phyloP scores from a whole-genome alignment of 2,888 invertebrate species.

The Sipunculus nudus region DNA sequence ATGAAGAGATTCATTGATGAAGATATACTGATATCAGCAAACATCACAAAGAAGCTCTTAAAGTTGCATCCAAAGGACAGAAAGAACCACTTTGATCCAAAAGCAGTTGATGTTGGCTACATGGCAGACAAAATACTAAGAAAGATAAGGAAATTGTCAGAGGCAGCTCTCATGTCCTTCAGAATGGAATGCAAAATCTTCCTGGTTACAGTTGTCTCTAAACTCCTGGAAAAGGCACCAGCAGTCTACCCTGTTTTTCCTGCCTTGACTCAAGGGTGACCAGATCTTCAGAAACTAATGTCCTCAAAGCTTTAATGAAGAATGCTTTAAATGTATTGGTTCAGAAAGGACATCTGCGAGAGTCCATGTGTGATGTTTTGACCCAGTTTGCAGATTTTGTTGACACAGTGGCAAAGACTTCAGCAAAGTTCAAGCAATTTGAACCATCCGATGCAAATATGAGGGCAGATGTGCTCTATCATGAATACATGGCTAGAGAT shows the following conservation, averaged over 20 bases:
- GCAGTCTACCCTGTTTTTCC: constrained; percentile 9
- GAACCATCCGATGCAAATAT: neutral
- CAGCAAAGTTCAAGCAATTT: no score
- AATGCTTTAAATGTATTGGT: no score
- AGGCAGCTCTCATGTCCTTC: constrained; percentile 6
- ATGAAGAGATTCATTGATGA: constrained; percentile 6
- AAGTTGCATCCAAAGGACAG: constrained; percentile 11
- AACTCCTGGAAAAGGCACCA: constrained; percentile 19
- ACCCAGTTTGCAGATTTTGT: no score
- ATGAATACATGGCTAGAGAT: neutral
- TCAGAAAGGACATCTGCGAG: no score
- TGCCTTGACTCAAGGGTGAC: constrained; percentile 4
- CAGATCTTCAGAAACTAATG: no score
- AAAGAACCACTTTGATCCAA: constrained; percentile 3
- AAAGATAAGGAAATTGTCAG: no score
- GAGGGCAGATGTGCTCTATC: constrained; percentile 17
- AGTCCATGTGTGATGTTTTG: no score
- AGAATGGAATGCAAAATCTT: constrained; percentile 6
- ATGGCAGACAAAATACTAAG: constrained; percentile 6
- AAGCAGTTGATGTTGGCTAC: constrained; percentile 20
- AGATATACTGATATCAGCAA: neutral
- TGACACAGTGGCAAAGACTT: no score
- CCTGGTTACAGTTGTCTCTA: constrained; percentile 3
- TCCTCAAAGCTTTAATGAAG: no score
- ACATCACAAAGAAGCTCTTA: constrained; percentile 1